These are phyloP conservation scores for Parnassius smintheus DNA, from an alignment of 2,888 invertebrate genomes.

Conservation along the genomic window DNA sequence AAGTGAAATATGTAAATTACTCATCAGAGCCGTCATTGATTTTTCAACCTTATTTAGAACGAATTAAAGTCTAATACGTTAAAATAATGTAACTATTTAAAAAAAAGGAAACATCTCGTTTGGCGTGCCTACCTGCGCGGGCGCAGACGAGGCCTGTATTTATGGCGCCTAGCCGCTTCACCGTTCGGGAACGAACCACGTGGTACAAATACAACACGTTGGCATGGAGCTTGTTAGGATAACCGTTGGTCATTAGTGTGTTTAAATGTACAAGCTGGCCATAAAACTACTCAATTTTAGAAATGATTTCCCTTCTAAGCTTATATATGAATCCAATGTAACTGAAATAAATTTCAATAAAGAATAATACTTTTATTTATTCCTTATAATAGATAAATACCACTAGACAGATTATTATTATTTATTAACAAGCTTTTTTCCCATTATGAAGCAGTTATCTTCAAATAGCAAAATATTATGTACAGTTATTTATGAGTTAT, in stretches of 20 bases:
- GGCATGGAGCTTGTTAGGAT: conserved; percentile 71
- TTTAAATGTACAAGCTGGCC: conserved; percentile 42
- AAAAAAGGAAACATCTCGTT: conserved; percentile 75
- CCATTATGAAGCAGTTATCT: too few species aligned
- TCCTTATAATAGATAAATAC: too few species aligned
- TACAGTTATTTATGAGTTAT: too few species aligned
- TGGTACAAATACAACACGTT: conserved; percentile 49
- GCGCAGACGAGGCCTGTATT: conserved; percentile 77
- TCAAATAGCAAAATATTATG: too few species aligned
- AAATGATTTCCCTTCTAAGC: neutral
- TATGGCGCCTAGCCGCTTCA: conserved; percentile 74
- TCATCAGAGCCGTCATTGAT: conserved; percentile 35
- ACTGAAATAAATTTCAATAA: too few species aligned
- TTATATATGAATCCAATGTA: too few species aligned
- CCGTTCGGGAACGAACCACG: conserved; percentile 62
- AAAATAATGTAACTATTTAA: conserved; percentile 40
- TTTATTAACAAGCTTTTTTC: too few species aligned
- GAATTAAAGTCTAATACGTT: conserved; percentile 45
- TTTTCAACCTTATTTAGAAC: conserved; percentile 35
- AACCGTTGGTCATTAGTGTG: conserved; percentile 68
- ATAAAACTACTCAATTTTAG: conserved; percentile 19
- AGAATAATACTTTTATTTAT: too few species aligned
- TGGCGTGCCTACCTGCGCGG: conserved; percentile 78
- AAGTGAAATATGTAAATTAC: conserved; percentile 73
- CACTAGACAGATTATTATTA: too few species aligned